These are phyloP conservation scores for Heteromurus nitidus DNA, from an alignment of 2,888 invertebrate genomes.

Conservation along the genomic window DNA sequence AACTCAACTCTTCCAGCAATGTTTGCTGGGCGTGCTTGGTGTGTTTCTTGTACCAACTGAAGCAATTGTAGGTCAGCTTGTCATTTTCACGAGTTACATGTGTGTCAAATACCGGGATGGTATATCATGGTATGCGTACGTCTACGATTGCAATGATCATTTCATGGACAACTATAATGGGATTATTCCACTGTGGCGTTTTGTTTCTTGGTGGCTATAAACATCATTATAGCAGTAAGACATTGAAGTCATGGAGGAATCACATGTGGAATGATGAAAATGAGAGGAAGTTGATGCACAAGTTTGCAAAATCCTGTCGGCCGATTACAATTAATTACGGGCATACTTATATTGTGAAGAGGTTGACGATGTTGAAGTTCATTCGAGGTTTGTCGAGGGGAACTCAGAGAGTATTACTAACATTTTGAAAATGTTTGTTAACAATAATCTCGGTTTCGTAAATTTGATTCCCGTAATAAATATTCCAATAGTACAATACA, in stretches of 20 bases:
- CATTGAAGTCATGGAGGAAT: constrained; percentile 24
- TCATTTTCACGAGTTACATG: not conserved
- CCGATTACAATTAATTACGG: constrained; percentile 18
- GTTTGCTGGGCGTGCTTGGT: not conserved
- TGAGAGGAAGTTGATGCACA: constrained; percentile 3
- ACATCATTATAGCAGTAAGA: not conserved
- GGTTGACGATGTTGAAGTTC: constrained; percentile 25
- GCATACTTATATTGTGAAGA: constrained; percentile 3
- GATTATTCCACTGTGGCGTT: not conserved
- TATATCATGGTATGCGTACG: not conserved
- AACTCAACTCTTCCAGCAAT: constrained; percentile 21
- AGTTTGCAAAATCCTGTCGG: constrained; percentile 20
- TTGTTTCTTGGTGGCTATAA: constrained; percentile 15
- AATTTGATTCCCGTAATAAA: too few relatives aligned
- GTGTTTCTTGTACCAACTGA: constrained; percentile 7
- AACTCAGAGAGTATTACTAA: constrained; percentile 5
- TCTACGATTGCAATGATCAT: not conserved
- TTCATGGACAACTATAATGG: not conserved
- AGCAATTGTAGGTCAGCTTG: not conserved
- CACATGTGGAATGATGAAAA: not conserved
- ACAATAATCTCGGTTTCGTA: too few relatives aligned
- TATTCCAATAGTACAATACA: too few relatives aligned
- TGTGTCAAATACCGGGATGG: not conserved
- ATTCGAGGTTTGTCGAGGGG: constrained; percentile 12
- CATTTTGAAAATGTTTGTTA: too few relatives aligned